These are phyloP conservation scores for Heliconius congener DNA, from an alignment of 1,140 invertebrate species.

Conservation along the genomic window DNA sequence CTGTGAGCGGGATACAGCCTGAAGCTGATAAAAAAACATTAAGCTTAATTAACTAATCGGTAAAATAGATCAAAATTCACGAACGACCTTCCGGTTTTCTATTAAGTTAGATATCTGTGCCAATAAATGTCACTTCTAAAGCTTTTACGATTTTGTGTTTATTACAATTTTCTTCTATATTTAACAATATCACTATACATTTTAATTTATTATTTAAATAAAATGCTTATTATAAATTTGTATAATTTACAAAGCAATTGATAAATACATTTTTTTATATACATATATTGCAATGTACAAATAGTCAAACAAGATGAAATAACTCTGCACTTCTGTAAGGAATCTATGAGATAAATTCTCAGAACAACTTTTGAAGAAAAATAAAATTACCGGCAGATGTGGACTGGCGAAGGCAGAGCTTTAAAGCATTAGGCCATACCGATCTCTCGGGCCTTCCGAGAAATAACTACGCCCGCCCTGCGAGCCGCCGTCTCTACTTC, in stretches of 20 bases:
- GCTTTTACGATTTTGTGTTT: background rate
- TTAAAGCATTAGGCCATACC: slow-evolving; percentile 53
- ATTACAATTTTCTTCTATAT: too few relatives aligned
- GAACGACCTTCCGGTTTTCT: too few relatives aligned
- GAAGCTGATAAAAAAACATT: too few relatives aligned
- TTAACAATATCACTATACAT: too few relatives aligned
- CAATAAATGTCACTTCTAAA: background rate
- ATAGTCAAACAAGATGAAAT: background rate
- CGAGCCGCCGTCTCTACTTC: slow-evolving; percentile 44
- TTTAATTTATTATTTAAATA: too few relatives aligned
- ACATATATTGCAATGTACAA: background rate
- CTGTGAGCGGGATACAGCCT: too few relatives aligned
- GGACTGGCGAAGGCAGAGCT: slow-evolving; percentile 54
- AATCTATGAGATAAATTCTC: slow-evolving; percentile 43
- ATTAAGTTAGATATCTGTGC: background rate
- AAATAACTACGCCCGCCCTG: slow-evolving; percentile 55
- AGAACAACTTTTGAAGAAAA: slow-evolving; percentile 56
- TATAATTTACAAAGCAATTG: background rate
- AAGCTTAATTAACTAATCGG: background rate
- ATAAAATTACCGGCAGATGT: slow-evolving; percentile 74
- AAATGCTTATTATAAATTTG: background rate
- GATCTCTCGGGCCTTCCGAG: slow-evolving; percentile 67
- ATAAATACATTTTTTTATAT: background rate
- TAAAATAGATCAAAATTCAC: background rate
- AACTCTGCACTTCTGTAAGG: slow-evolving; percentile 39